phyloP scores from a whole-genome alignment of 2,888 invertebrate species.

The Trichogramma dendrolimi region DNA sequence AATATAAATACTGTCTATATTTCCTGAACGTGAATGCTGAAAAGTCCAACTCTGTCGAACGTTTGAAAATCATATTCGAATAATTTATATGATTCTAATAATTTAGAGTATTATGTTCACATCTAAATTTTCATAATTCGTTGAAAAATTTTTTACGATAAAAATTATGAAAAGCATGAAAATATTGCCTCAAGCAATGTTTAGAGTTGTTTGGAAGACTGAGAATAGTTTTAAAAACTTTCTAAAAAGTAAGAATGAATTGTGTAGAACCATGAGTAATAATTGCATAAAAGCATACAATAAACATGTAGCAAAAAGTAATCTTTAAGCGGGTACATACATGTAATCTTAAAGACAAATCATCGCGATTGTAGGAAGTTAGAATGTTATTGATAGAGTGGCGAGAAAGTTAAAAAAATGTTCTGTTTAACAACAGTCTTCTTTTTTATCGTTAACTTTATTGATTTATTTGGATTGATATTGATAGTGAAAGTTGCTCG shows the following conservation, averaged over 20 bases:
- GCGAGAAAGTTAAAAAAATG: constrained; percentile 21
- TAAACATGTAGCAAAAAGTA: constrained; percentile 17
- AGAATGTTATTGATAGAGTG: constrained; percentile 28
- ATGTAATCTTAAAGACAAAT: constrained; percentile 20
- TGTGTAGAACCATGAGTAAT: constrained; percentile 6
- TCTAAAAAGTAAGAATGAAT: constrained; percentile 10
- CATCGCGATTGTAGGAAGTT: constrained; percentile 6
- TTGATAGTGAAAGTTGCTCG: too few relatives aligned
- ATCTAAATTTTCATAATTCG: constrained; percentile 9
- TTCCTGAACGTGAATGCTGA: constrained; percentile 8
- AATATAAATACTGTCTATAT: constrained; percentile 13
- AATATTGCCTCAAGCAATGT: constrained; percentile 19
- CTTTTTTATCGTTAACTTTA: constrained; percentile 4
- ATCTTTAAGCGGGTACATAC: constrained; percentile 24
- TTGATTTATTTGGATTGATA: background rate
- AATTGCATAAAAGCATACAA: constrained; percentile 3
- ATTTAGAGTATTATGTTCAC: constrained; percentile 4
- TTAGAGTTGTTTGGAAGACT: constrained; percentile 26
- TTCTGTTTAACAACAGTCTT: background rate
- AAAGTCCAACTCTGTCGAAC: constrained; percentile 23
- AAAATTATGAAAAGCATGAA: constrained; percentile 13
- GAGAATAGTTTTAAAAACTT: constrained; percentile 25
- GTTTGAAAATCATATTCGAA: constrained; percentile 13
- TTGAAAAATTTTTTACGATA: background rate
- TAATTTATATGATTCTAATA: constrained; percentile 17